Percentiles rank a stretch among this genome's conserved stretches.
Conservation (phyloP, 2,888 invertebrate genomes). For the Phengaris arion region DNA sequence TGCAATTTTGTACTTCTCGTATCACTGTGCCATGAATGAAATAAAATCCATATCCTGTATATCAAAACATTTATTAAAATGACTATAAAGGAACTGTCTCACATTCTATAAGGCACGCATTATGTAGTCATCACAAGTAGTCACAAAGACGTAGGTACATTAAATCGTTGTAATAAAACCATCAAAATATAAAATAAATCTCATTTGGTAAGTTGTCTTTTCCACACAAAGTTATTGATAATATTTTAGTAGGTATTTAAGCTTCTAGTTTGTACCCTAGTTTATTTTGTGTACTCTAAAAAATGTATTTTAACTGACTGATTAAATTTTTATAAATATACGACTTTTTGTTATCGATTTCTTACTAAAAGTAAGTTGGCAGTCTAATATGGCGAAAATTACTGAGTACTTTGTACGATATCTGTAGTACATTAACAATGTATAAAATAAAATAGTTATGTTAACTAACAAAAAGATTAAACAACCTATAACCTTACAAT, state of each 20-base stretch:
- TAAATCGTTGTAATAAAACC: background rate
- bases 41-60: constrained; percentile 41
- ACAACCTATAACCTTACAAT: background rate
- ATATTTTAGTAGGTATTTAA: background rate
- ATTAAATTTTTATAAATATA: background rate
- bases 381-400: constrained; percentile 18
- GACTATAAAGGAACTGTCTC: constrained; percentile 64
- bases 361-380: constrained; percentile 7
- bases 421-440: constrained; percentile 39
- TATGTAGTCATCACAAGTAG: constrained; percentile 37
- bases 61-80: constrained; percentile 64
- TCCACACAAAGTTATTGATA: background rate
- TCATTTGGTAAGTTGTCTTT: constrained; percentile 5
- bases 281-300: background rate
- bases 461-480: constrained; percentile 20
- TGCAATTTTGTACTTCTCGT: no score
- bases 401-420: constrained; percentile 66
- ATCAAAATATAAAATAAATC: constrained; percentile 5
- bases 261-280: background rate
- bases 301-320: background rate
- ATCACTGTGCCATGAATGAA: constrained; percentile 13
- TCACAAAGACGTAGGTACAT: no score
- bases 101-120: constrained; percentile 56
- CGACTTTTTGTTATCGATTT: background rate
- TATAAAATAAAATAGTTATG: background rate